Conservation (phyloP, 1,140 invertebrate species). For the Venustaconcha ellipsiformis region DNA sequence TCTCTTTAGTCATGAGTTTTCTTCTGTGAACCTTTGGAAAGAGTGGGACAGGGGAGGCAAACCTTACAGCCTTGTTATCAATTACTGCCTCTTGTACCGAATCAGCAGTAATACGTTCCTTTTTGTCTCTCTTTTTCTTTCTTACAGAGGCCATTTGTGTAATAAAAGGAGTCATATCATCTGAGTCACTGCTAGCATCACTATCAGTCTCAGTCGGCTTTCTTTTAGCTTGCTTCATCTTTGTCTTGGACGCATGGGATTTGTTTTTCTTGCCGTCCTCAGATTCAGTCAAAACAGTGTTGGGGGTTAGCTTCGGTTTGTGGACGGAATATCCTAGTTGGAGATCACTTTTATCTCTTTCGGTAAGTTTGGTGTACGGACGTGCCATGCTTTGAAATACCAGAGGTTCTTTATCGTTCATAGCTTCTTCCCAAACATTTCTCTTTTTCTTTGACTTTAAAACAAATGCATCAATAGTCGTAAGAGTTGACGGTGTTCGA, state of each 20-base stretch:
- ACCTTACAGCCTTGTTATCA: slow-evolving; percentile 14
- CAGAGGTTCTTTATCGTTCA: slow-evolving; percentile 37
- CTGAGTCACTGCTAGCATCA: slow-evolving; percentile 30
- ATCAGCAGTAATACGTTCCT: slow-evolving; percentile 15
- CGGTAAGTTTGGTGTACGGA: slow-evolving; percentile 43
- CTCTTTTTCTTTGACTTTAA: slow-evolving; percentile 48
- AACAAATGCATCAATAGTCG: slow-evolving; percentile 59
- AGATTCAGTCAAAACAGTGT: neutral
- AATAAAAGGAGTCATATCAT: slow-evolving; percentile 40
- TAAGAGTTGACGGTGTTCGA: slow-evolving; percentile 52
- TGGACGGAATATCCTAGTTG: slow-evolving; percentile 49
- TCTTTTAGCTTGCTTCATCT: neutral
- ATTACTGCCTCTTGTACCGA: neutral
- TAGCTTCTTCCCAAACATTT: slow-evolving; percentile 55
- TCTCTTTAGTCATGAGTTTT: too few species aligned
- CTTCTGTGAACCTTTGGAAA: too few species aligned
- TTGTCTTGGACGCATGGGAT: slow-evolving; percentile 2
- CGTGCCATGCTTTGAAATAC: slow-evolving; percentile 51
- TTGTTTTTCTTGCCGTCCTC: neutral
- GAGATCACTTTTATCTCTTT: slow-evolving; percentile 43
- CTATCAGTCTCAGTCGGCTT: slow-evolving; percentile 1
- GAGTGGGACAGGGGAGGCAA: slow-evolving; percentile 10
- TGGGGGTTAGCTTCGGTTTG: slow-evolving; percentile 38
- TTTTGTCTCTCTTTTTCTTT: neutral
- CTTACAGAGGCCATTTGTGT: slow-evolving; percentile 44